A percentile compares a stretch with the other conserved stretches of the same genome.
Conservation (phyloP, 2,113 vertebrate species). For the Microcebus tavaratra region DNA sequence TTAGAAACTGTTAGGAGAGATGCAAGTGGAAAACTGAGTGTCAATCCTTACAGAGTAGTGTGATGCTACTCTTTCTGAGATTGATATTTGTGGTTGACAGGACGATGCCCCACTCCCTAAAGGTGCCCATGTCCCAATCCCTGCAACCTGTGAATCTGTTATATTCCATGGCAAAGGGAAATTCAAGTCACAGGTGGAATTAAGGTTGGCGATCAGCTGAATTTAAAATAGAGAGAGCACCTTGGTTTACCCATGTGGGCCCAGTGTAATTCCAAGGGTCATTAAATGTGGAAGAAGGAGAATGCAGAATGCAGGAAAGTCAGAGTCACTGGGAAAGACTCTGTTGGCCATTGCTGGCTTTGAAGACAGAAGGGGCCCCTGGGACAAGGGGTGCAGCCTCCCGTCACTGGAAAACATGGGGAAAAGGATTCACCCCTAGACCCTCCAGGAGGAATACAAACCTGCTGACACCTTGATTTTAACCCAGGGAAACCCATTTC, state of each 20-base stretch:
- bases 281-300: not conserved
- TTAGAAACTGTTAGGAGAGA: not conserved
- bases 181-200: not conserved
- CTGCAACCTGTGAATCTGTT: not conserved
- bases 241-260: not conserved
- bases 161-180: not conserved
- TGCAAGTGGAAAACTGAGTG: not conserved
- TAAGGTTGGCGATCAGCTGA: not conserved
- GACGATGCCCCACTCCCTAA: not conserved
- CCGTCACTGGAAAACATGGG: not conserved
- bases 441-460: not conserved
- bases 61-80: not conserved
- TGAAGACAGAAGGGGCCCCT: not conserved
- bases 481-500: not conserved
- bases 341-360: not conserved
- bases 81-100: not conserved
- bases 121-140: not conserved
- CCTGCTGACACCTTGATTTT: not conserved
- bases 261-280: not conserved
- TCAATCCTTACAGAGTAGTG: not conserved
- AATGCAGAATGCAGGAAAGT: not conserved
- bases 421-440: not conserved
- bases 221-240: not conserved
- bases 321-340: not conserved
- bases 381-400: not conserved